Base-by-base conservation (phyloP, 2,797 vertebrate species). In the Enoplosus armatus region DNA sequence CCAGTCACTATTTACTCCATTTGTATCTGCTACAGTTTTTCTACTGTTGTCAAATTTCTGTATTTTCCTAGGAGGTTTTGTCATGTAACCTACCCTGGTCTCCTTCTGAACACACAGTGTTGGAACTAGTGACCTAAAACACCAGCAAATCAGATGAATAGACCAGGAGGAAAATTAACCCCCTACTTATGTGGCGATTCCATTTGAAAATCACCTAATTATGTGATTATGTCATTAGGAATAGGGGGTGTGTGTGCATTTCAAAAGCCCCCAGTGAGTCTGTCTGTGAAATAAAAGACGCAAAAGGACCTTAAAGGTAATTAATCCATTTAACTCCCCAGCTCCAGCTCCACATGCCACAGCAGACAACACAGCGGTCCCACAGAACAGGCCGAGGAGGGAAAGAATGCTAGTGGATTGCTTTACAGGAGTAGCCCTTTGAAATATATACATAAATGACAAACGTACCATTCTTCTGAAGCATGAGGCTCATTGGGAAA, bases 141-240 rank as follows among this genome's bases (percentile, higher is more conserved):
- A 88, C 89, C 86, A 93, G 92, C 89, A 92, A 90, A 94, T 93
- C 90, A 94, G 90, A 90, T 89, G 95, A 95, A 95, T 90, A 83
- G 85, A 54, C 75, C 58, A 33, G 84, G 77, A 95, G 94, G 94
- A 93, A 96, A 96, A 96, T 95, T 93, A 95, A 94, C 94, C 94
- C 94, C 93, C 93, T 93, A 92, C 88, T 97, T 95, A 91, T 93
- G 93, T 91, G 87, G 91, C 93, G 85, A 95, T 94, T 92, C 94
- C 93, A 95, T 95, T 95, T 94, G 94, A 96, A 95, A 96, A 94
- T 95, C 93, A 93, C 92, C 96, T 97, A 97, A 98, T 98, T 96
- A 97, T 94, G 95, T 93, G 95, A 98, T 99, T 98, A 98, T 98
- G 96, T 97, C 96, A 96, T 97, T 98, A 97, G 95, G 86, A 91